Base-by-base conservation (phyloP, 2,113 vertebrate genomes). In the Ceratotherium simum region DNA sequence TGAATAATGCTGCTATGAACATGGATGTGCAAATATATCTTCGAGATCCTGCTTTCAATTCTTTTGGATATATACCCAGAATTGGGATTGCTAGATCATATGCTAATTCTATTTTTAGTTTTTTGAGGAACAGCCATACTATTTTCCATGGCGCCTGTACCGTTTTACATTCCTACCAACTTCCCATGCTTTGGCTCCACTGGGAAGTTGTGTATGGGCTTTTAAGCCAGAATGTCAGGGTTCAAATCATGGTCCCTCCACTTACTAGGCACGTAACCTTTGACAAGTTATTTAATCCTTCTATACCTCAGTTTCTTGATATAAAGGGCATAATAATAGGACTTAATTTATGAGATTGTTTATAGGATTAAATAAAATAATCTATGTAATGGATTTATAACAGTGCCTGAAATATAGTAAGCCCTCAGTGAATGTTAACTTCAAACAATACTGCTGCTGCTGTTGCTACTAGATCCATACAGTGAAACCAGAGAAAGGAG, bases 1-100 rank as follows among this genome's bases (percentile, higher is more conserved):
- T 91, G 65, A 64, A 36, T 58, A 81, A 80, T 96, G 25, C 72
- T 91, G 9, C 29, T 73, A 2, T 94, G 88, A 93, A 60, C 70
- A n/a, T 65, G 36, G 36, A 3, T 88, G 51, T 70, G 39, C 39
- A 89, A 46, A 18, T 93, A 48, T 75, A 64, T 88, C 70, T 76
- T 93, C 54, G 82, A 92, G 65, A 83, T 89, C 42, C n/a, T 75
- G 51, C 11, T 62, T 70, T 69, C 17, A 56, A 1, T 78, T 95
- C 23, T 88, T 83, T 92, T 62, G 46, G 29, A 16, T 65, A 78
- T 92, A 89, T 56, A 84, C 23, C 25, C 36, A 69, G 20, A 56
- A 72, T 62, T 78, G 42, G 17, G 31, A 75, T 87, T 87, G 9
- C 33, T 88, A 25, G 39, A 67, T 51, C 48, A 36, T 29, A 62